Evolutionary conservation across 2,888 invertebrate species (phyloP).

Genomic region (Chrysolina americana): DNA sequence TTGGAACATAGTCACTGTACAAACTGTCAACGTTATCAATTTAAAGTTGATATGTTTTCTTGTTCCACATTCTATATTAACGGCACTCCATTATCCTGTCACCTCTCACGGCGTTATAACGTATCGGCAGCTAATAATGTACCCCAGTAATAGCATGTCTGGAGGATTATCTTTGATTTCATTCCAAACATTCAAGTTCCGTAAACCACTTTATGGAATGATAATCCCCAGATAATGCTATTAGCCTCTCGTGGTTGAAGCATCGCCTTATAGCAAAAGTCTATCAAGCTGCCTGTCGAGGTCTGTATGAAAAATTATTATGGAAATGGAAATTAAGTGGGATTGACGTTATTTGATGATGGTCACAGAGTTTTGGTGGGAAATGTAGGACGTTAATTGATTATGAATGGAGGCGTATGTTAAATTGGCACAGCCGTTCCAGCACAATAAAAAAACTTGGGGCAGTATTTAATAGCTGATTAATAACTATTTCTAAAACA

Average conservation of each 20-base stretch:
- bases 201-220: slow-evolving; percentile 18
- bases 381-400: neutral
- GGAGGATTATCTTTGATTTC: slow-evolving; percentile 28
- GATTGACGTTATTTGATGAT: neutral
- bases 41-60: slow-evolving; percentile 6
- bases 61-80: slow-evolving; percentile 7
- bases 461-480: too few species aligned
- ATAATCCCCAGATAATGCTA: slow-evolving; percentile 10
- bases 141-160: slow-evolving; percentile 14
- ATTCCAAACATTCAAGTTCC: slow-evolving; percentile 20
- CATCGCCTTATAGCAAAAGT: neutral
- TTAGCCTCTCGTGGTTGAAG: slow-evolving; percentile 6
- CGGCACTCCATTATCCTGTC: slow-evolving; percentile 13
- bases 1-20: neutral
- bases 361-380: neutral
- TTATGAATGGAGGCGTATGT: neutral
- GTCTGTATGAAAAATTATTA: slow-evolving; percentile 3
- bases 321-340: neutral
- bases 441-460: too few species aligned
- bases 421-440: too few species aligned
- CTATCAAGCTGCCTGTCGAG: neutral
- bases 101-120: slow-evolving; percentile 11
- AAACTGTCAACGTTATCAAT: slow-evolving; percentile 14
- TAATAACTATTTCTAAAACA: too few species aligned
- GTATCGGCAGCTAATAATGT: slow-evolving; percentile 8